Evolutionary conservation across 2,797 vertebrate species (phyloP), one percentile per base, ranked within the genome.

Genomic region (Triplophysa bombifrons): DNA sequence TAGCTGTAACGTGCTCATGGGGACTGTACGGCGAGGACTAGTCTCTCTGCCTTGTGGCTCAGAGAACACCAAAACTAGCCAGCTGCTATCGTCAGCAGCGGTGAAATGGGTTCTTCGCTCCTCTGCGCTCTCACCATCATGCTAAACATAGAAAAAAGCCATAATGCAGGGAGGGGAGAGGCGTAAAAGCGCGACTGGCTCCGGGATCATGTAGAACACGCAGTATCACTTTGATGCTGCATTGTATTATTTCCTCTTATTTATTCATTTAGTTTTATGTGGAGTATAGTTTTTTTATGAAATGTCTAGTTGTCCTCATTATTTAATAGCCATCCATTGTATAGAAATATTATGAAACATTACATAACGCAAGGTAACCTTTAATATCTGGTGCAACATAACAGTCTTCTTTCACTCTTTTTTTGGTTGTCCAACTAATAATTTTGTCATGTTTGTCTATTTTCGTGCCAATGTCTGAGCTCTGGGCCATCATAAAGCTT

Each of bases 181-280:
- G 46, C 44, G 61, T 25, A 60, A 61, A 80, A 67, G 61, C 60
- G 50, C 58, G 53, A 38, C 41, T 9, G 25, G 63, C 76, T 61
- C 14, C 19, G 71, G 60, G 70, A 76, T 34, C 60, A 79, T 64
- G 46, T 70, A 69, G 78, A 90, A 90, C 87, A 87, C 76, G 48
- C 67, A 87, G 88, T 90, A 68, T 64, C 25, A 67, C 68, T 76
- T 72, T 41, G 70, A 19, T 64, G 22, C 60, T 74, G 74, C 46
- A 63, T 5, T 19, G n/a, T 27, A 9, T 53, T 65, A 58, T 58
- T 70, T 48, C 25, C 19, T 55, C 22, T 80, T 27, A 16, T 41
- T 41, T 11, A 10, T 41, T 41, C 41, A 41, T 41, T 10, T 41
- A 10, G 41, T 41, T 38, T 38, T 2, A 41, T 41, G 41, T 11